These are phyloP conservation scores for Archivesica marissinica DNA, from an alignment of 1,140 invertebrate genomes.

Conservation along the genomic window DNA sequence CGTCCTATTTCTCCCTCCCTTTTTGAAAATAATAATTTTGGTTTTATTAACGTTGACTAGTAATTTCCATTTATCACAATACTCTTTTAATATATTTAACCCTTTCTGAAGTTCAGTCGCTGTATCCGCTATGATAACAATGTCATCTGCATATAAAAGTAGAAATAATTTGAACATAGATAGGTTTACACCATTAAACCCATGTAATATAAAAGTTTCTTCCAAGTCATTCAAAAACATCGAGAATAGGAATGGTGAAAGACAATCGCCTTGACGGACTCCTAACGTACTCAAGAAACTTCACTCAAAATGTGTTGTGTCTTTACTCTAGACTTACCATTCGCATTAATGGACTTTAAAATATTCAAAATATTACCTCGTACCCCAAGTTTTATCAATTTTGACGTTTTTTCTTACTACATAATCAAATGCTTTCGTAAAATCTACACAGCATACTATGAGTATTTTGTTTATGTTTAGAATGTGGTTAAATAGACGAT, in stretches of 20 bases:
- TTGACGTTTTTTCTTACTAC: constrained; percentile 18
- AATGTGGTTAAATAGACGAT: not conserved
- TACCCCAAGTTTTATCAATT: constrained; percentile 29
- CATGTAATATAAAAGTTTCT: constrained; percentile 4
- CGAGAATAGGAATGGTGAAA: constrained; percentile 51
- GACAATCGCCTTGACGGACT: constrained; percentile 52
- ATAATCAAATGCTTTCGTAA: constrained; percentile 46
- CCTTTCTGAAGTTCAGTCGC: not conserved
- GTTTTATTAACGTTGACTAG: constrained; percentile 12
- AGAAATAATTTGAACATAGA: constrained; percentile 22
- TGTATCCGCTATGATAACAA: constrained; percentile 31
- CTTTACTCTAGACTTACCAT: constrained; percentile 33
- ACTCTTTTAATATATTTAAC: constrained; percentile 26
- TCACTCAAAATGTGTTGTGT: not conserved
- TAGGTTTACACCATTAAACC: constrained; percentile 7
- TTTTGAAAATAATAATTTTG: constrained; percentile 33
- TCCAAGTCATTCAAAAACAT: constrained; percentile 50
- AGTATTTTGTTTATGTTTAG: constrained; percentile 24
- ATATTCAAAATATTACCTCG: constrained; percentile 43
- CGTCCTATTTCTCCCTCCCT: not conserved
- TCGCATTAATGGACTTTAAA: constrained; percentile 32
- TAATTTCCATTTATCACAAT: constrained; percentile 31
- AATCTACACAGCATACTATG: constrained; percentile 46
- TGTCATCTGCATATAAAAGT: constrained; percentile 45
- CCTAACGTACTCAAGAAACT: constrained; percentile 11